Percentiles rank a stretch among this genome's conserved stretches.
phyloP scores from a whole-genome alignment of 2,113 vertebrate genomes.

The Odocoileus hemionus region DNA sequence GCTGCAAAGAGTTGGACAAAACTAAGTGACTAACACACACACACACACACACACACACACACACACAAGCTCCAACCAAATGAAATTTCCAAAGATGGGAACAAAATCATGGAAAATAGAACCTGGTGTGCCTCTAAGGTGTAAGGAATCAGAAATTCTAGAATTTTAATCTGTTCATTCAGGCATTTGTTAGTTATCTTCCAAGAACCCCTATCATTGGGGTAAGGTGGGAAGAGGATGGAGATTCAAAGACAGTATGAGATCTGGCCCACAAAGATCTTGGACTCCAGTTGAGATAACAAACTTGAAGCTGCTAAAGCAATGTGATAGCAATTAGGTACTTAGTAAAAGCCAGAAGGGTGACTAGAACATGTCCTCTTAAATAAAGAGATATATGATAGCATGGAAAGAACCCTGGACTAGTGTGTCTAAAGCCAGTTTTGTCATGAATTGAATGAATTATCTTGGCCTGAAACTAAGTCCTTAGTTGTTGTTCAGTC shows the following conservation, averaged over 20 bases:
- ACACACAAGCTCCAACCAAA: neutral
- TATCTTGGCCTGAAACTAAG: conserved; percentile 1
- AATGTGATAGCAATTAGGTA: neutral
- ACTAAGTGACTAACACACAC: neutral
- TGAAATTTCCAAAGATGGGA: conserved; percentile 20
- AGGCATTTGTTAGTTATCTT: neutral
- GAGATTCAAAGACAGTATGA: neutral
- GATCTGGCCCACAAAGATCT: neutral
- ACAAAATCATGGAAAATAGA: neutral
- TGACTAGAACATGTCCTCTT: neutral
- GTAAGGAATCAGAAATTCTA: neutral
- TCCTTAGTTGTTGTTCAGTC: neutral
- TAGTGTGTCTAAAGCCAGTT: neutral
- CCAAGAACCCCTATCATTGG: neutral
- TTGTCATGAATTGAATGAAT: neutral
- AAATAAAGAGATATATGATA: neutral
- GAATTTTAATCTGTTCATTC: neutral
- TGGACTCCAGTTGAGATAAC: neutral
- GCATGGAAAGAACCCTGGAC: neutral
- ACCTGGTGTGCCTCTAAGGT: neutral
- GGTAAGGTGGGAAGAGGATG: neutral
- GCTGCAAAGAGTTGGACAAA: neutral
- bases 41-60: neutral
- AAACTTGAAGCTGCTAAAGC: conserved; percentile 25
- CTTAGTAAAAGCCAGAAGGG: neutral